These are phyloP conservation scores for Caerostris extrusa DNA, from an alignment of 1,140 invertebrate species.

Conservation along the genomic window DNA sequence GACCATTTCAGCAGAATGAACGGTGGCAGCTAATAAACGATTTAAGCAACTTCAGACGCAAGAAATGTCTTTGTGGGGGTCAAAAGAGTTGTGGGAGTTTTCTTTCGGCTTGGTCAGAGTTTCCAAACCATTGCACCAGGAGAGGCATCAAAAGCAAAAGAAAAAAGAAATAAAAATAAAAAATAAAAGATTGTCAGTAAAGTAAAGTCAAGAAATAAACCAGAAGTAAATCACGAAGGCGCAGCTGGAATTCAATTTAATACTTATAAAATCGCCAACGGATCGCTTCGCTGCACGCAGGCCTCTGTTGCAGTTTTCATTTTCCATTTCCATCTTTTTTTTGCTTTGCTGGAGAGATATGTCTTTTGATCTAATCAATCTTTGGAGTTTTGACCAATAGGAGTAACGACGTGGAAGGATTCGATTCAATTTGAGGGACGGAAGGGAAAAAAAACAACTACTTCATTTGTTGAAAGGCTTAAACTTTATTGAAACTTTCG, in stretches of 20 bases:
- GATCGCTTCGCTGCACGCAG: neutral
- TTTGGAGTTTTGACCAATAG: slow-evolving; percentile 5
- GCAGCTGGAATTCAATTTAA: slow-evolving; percentile 43
- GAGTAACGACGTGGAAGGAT: slow-evolving; percentile 48
- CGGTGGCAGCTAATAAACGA: no score
- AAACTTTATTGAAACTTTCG: slow-evolving; percentile 32
- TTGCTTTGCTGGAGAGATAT: neutral
- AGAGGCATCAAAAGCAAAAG: neutral
- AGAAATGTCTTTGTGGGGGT: neutral
- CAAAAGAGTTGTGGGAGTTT: neutral
- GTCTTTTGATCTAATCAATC: slow-evolving; percentile 46
- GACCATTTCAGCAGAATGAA: no score
- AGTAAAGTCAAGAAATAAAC: neutral
- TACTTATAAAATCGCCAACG: slow-evolving; percentile 14
- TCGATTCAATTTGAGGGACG: slow-evolving; percentile 3
- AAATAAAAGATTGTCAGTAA: slow-evolving; percentile 11
- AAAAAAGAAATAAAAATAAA: neutral
- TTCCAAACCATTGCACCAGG: neutral
- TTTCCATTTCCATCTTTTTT: neutral
- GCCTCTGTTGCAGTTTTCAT: neutral
- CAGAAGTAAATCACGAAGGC: slow-evolving; percentile 19
- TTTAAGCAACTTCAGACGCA: neutral
- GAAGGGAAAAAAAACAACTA: no score
- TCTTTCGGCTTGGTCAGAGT: neutral
- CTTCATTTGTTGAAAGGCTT: slow-evolving; percentile 44